These are phyloP conservation scores for Vespertilio murinus DNA, from an alignment of 2,797 vertebrate species.

Conservation along the genomic window DNA sequence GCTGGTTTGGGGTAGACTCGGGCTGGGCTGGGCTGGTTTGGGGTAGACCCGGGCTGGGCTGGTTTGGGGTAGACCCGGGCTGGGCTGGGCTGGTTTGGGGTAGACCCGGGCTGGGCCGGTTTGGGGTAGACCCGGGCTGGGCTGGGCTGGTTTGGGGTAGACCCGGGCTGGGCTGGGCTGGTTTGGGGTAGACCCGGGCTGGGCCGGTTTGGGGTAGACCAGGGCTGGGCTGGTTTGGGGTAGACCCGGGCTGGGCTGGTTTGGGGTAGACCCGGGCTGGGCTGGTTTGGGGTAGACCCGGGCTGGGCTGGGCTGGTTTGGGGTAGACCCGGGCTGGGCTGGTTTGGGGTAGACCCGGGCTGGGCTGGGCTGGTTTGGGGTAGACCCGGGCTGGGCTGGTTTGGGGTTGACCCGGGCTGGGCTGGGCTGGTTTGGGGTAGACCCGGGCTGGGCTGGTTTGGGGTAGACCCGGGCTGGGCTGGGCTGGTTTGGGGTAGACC, in stretches of 20 bases:
- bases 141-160: not conserved
- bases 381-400: not conserved
- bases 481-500: not conserved
- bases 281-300: not conserved
- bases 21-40: too few relatives aligned
- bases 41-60: not conserved
- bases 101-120: not conserved
- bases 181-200: not conserved
- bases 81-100: not conserved
- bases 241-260: not conserved
- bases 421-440: not conserved
- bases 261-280: not conserved
- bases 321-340: not conserved
- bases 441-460: not conserved
- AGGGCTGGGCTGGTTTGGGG: not conserved
- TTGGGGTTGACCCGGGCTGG: too few relatives aligned
- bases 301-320: not conserved
- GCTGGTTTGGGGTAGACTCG: too few relatives aligned
- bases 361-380: not conserved
- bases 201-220: too few relatives aligned
- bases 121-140: too few relatives aligned
- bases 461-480: not conserved
- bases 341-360: not conserved
- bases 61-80: not conserved
- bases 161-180: not conserved